Conservation (phyloP, 2,888 invertebrate species). For the Hirtodrosophila alboralis region DNA sequence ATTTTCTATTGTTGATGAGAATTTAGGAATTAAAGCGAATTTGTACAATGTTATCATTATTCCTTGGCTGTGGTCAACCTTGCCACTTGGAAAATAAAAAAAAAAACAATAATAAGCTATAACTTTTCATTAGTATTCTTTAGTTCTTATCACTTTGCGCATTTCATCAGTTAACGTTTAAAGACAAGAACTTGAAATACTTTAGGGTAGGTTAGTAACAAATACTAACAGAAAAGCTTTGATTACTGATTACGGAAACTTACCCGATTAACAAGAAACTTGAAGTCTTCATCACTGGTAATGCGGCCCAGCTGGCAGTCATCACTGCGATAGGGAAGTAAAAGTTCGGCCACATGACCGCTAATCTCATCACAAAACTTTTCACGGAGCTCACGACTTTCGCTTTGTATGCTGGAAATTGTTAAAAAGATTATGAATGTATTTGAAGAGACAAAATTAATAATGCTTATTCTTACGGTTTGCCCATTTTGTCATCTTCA, state of each 20-base stretch:
- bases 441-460: background rate
- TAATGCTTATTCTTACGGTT: conserved; percentile 13
- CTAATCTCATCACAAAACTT: conserved; percentile 63
- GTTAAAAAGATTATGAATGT: background rate
- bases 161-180: too few species aligned
- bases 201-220: too few species aligned
- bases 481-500: conserved; percentile 38
- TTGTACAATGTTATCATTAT: too few species aligned
- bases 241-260: conserved; percentile 17
- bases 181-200: too few species aligned
- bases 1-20: too few species aligned
- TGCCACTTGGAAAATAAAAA: too few species aligned
- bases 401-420: conserved; percentile 13
- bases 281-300: conserved; percentile 92
- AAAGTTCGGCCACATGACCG: conserved; percentile 57
- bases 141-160: too few species aligned
- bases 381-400: conserved; percentile 44
- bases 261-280: conserved; percentile 60
- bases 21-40: too few species aligned
- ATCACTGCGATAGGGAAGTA: conserved; percentile 90
- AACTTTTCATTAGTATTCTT: too few species aligned
- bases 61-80: too few species aligned
- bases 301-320: conserved; percentile 94
- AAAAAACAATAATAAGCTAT: too few species aligned
- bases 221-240: too few species aligned